Conservation (phyloP, 2,797 vertebrate species). For the Nyctibius grandis region DNA sequence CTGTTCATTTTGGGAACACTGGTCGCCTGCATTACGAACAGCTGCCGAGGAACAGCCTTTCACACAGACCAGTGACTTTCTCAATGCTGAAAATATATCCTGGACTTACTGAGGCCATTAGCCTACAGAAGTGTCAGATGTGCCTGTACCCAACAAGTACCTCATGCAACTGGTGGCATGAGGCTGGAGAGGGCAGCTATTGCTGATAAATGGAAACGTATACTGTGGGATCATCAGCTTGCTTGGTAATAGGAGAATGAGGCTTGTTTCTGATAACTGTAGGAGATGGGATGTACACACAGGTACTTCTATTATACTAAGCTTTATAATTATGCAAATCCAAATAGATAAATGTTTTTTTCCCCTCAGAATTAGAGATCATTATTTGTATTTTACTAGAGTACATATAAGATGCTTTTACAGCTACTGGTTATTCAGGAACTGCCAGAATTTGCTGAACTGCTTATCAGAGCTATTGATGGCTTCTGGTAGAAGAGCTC, state of each 20-base stretch:
- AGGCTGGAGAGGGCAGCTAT: background rate
- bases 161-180: fast-evolving
- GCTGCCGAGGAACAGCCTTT: background rate
- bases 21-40: background rate
- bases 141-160: background rate
- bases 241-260: background rate
- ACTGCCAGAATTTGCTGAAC: background rate
- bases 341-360: background rate
- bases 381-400: background rate
- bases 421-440: background rate
- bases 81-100: background rate
- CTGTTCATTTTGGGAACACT: background rate
- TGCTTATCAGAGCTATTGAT: background rate
- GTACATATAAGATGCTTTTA: background rate
- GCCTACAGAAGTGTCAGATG: background rate
- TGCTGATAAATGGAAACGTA: fast-evolving
- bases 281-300: background rate
- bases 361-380: background rate
- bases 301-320: background rate
- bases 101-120: background rate
- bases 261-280: background rate
- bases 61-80: background rate
- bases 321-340: background rate
- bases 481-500: background rate
- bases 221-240: background rate